These are phyloP conservation scores for Globodera rostochiensis DNA, from an alignment of 1,140 invertebrate species.

Conservation along the genomic window DNA sequence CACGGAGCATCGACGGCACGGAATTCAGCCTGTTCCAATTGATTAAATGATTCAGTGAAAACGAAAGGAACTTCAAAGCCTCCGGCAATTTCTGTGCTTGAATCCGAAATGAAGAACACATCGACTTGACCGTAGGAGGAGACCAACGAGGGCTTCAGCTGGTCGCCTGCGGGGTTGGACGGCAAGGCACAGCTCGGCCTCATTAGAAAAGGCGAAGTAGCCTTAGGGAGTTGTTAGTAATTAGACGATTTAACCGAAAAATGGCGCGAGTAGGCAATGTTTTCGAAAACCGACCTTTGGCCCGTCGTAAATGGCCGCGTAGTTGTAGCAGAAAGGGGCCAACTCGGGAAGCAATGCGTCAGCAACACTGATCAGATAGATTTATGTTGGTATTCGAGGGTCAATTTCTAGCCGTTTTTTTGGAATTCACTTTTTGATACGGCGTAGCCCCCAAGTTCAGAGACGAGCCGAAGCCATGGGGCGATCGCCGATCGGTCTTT, in stretches of 20 bases:
- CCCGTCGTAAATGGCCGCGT: slow-evolving; percentile 61
- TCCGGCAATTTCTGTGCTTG: slow-evolving; percentile 14
- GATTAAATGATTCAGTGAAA: neutral
- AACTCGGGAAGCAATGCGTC: neutral
- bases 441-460: no score
- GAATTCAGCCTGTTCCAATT: slow-evolving; percentile 22
- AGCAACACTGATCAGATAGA: no score
- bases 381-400: no score
- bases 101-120: slow-evolving; percentile 58
- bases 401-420: no score
- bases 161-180: neutral
- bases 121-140: slow-evolving; percentile 41
- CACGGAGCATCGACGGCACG: slow-evolving; percentile 38
- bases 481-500: slow-evolving; percentile 15
- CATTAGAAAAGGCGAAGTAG: slow-evolving; percentile 53
- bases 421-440: no score
- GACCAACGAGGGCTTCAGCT: slow-evolving; percentile 37
- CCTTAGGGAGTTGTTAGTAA: slow-evolving; percentile 2
- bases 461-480: slow-evolving; percentile 27
- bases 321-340: slow-evolving; percentile 46
- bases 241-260: neutral
- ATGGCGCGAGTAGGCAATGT: neutral
- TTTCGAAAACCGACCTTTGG: slow-evolving; percentile 32
- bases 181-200: slow-evolving; percentile 41
- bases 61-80: slow-evolving; percentile 14